Base-by-base conservation (phyloP, 1,140 invertebrate species). In the Pomacea maculata region DNA sequence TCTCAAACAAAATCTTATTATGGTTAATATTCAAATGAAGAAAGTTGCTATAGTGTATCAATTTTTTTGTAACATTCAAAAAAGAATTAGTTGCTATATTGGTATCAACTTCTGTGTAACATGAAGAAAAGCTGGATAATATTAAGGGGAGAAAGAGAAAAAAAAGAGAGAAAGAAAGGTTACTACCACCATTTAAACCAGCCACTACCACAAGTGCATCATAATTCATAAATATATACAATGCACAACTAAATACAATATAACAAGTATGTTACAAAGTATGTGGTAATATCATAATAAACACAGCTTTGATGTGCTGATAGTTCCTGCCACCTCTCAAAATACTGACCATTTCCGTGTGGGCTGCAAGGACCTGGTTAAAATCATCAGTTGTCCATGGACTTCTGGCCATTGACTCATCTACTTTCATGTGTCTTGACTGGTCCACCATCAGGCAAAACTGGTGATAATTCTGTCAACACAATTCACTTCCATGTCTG, bases 361-460 rank as follows among this genome's bases (percentile, higher is more conserved):
- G 87, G 55, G 87, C 85, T 12, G 85, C 71, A 19, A 92, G 83
- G 15, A 91, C 86, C 79, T 89, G 88, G 54, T 86, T 88, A 78
- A 91, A 91, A 52, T 91, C 89, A 68, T 92, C 91, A 71, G 91
- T 88, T 14, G 87, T 83, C 89, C 90, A 92, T 15, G 83, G 80
- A 77, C 87, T 86, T 70, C 84, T 85, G 9, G 85, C 74, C 86
- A 91, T 89, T 0, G 87, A 88, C 17, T 85, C 87, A 25, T 87
- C 87, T 9, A 91, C 87, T 81, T 91, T 84, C 70, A 91, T 79
- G 29, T 84, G 82, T 29, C 85, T 82, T 25, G 86, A 85, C 68
- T 89, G 86, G 68, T 91, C 88, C 45, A 92, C 91, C 91, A 92
- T 92, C 34, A 84, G 73, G 85, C 90, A 91, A 77, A 89, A 92